Evolutionary conservation across 2,888 invertebrate species (phyloP).

Genomic region (Himalopsyche kuldschensis): DNA sequence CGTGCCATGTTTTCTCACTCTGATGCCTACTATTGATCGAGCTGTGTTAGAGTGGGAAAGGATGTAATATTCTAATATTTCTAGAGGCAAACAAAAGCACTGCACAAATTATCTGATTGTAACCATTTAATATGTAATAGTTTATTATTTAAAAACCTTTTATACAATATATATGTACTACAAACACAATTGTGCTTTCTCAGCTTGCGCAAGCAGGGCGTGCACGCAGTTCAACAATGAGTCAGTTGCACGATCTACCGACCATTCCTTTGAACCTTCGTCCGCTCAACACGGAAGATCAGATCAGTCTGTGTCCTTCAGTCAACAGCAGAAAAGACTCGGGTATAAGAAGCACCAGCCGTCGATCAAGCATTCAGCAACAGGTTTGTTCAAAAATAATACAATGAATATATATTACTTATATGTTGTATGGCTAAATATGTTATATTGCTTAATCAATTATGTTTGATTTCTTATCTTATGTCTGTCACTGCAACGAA

Average conservation of each 20-base stretch:
- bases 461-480: not conserved
- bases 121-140: too few species aligned
- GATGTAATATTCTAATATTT: too few species aligned
- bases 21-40: too few species aligned
- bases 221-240: slow-evolving; percentile 54
- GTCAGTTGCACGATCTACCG: slow-evolving; percentile 49
- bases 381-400: slow-evolving; percentile 61
- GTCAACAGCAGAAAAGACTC: slow-evolving; percentile 86
- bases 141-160: too few species aligned
- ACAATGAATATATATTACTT: too few species aligned
- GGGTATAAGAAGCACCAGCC: slow-evolving; percentile 82
- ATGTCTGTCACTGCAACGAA: not conserved
- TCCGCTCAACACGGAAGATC: slow-evolving; percentile 57
- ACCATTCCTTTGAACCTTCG: slow-evolving; percentile 40
- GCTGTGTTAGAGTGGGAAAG: too few species aligned
- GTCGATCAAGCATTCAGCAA: slow-evolving; percentile 83
- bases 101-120: too few species aligned
- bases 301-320: slow-evolving; percentile 72
- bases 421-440: too few species aligned
- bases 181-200: slow-evolving; percentile 38
- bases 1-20: too few species aligned
- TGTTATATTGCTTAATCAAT: not conserved
- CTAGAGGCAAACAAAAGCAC: too few species aligned
- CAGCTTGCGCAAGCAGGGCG: slow-evolving; percentile 53
- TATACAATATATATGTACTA: too few species aligned